Conservation (phyloP, 2,113 vertebrate genomes). For the Psilopsiagon aymara region DNA sequence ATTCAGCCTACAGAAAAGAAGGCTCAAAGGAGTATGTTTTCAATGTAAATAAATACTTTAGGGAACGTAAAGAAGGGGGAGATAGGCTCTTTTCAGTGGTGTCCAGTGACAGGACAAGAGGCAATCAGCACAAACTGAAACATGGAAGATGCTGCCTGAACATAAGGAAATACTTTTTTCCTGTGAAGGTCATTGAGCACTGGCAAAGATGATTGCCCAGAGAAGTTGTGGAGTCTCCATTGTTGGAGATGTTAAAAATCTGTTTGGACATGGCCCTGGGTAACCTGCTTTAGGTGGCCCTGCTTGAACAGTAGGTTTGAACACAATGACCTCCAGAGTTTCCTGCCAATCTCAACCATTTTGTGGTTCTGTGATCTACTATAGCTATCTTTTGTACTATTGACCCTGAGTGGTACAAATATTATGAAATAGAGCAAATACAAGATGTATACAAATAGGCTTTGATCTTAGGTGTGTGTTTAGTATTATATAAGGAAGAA, state of each 20-base stretch:
- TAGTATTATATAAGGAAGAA: background rate
- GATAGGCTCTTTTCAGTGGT: background rate
- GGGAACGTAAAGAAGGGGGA: background rate
- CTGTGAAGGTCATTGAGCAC: background rate
- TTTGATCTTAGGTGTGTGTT: background rate
- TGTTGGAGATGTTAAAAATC: background rate
- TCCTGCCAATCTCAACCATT: background rate
- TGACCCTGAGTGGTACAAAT: background rate
- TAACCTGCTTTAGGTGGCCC: background rate
- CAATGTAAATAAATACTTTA: background rate
- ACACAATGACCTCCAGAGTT: fast-evolving
- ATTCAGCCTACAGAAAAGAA: background rate
- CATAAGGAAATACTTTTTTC: background rate
- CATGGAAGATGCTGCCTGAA: background rate
- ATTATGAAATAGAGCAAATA: background rate
- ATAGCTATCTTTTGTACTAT: background rate
- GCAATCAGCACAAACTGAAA: background rate
- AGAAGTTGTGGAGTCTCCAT: background rate
- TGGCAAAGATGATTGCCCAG: background rate
- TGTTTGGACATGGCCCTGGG: background rate
- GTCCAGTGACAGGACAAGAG: background rate
- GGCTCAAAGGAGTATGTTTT: background rate
- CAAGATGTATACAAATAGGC: background rate
- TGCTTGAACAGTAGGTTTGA: background rate
- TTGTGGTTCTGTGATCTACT: background rate